These are phyloP conservation scores for Drosophila takahashii DNA, from an alignment of 1,140 invertebrate genomes.

Conservation along the genomic window DNA sequence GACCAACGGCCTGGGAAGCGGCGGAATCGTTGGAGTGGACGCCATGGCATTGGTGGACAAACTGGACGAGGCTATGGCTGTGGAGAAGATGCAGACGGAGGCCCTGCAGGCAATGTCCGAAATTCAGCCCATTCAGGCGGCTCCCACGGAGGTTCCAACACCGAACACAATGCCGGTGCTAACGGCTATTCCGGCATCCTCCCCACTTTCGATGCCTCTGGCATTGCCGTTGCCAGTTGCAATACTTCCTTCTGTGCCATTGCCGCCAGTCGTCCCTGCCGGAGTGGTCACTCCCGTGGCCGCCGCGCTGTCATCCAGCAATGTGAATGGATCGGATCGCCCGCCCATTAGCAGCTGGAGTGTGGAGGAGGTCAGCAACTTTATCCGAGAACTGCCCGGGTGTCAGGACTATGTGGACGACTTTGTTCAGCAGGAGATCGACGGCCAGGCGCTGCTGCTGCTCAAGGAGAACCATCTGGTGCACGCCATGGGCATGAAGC, in stretches of 20 bases:
- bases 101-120: constrained; percentile 29
- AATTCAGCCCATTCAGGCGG: constrained; percentile 9
- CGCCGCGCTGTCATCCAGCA: background rate
- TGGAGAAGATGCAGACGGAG: constrained; percentile 72
- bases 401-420: constrained; percentile 97
- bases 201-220: constrained; percentile 8
- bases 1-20: constrained; percentile 43
- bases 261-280: constrained; percentile 16
- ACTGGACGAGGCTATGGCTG: constrained; percentile 68
- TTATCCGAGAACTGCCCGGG: constrained; percentile 93
- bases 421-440: constrained; percentile 97
- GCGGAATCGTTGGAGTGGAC: constrained; percentile 62
- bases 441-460: constrained; percentile 96
- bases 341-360: constrained; percentile 81
- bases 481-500: constrained; percentile 96
- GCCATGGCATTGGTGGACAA: constrained; percentile 65
- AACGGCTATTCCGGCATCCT: background rate
- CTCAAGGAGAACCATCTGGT: constrained; percentile 98
- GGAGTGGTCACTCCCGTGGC: constrained; percentile 7
- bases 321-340: constrained; percentile 30
- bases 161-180: constrained; percentile 5
- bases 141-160: constrained; percentile 6
- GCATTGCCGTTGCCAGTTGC: constrained; percentile 15
- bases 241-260: constrained; percentile 5
- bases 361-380: constrained; percentile 92